Evolutionary conservation across 1,140 invertebrate genomes (phyloP).

Genomic region (Caenorhabditis briggsae): DNA sequence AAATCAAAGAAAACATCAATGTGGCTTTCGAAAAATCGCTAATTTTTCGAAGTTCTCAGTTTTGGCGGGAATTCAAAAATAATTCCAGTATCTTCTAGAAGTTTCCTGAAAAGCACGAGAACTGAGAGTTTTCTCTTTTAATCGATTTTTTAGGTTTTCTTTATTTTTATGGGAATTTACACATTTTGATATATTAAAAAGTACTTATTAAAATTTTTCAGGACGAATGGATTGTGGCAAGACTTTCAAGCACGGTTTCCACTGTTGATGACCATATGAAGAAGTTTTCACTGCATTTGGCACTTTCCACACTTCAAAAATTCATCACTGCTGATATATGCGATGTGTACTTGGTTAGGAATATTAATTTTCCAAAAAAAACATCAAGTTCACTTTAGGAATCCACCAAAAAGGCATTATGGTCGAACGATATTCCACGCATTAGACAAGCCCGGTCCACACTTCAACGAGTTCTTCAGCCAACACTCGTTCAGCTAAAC

Average conservation of each 20-base stretch:
- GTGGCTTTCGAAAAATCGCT: too few species aligned
- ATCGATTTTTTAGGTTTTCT: too few species aligned
- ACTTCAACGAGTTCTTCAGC: constrained; percentile 61
- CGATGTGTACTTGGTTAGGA: constrained; percentile 70
- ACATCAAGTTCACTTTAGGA: constrained; percentile 32
- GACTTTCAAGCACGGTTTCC: constrained; percentile 84
- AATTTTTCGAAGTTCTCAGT: too few species aligned
- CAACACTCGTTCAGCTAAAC: constrained; percentile 63
- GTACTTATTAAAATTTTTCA: constrained; percentile 19
- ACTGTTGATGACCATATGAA: constrained; percentile 65
- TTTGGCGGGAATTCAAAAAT: too few species aligned
- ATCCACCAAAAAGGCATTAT: constrained; percentile 61
- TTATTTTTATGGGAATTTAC: too few species aligned
- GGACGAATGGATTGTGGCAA: constrained; percentile 93
- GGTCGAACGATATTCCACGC: constrained; percentile 57
- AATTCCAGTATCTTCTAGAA: too few species aligned
- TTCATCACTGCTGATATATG: constrained; percentile 70
- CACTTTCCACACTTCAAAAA: constrained; percentile 65
- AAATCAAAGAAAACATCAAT: too few species aligned
- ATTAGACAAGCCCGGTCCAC: constrained; percentile 61
- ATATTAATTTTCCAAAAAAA: background rate
- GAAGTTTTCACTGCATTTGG: constrained; percentile 65
- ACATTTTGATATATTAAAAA: too few species aligned
- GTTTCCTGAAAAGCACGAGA: too few species aligned
- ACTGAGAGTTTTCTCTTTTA: too few species aligned